phyloP scores from a whole-genome alignment of 2,113 vertebrate species.

The Numida meleagris region DNA sequence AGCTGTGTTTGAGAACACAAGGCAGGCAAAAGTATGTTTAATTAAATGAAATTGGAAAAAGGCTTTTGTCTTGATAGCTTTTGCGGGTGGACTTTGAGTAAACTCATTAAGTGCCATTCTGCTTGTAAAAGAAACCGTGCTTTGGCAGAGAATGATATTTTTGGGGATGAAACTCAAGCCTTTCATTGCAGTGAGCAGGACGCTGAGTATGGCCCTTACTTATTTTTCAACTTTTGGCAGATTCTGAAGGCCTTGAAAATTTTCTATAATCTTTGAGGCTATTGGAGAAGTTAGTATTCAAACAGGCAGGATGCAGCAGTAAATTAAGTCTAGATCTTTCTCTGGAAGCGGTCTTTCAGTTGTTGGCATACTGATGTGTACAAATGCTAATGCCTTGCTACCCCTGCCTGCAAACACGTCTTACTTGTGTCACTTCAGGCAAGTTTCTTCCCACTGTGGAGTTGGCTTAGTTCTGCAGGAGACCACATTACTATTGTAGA shows the following conservation, averaged over 20 bases:
- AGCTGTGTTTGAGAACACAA: conserved; percentile 1
- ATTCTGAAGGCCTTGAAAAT: not conserved
- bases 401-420: not conserved
- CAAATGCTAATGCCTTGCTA: not conserved
- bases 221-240: not conserved
- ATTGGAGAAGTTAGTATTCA: not conserved
- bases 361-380: not conserved
- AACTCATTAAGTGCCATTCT: not conserved
- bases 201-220: not conserved
- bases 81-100: not conserved
- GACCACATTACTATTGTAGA: not conserved
- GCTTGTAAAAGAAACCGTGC: not conserved
- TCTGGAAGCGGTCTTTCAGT: not conserved
- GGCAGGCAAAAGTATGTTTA: not conserved
- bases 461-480: not conserved
- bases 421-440: not conserved
- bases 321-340: not conserved
- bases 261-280: not conserved
- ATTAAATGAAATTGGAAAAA: not conserved
- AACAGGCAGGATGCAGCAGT: not conserved
- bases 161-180: not conserved
- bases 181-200: not conserved
- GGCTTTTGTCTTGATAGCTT: not conserved
- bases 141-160: not conserved
- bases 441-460: not conserved